Evolutionary conservation across 2,797 vertebrate species (phyloP), one percentile per base, ranked within the genome.

Genomic region (Chelidonichthys spinosus): DNA sequence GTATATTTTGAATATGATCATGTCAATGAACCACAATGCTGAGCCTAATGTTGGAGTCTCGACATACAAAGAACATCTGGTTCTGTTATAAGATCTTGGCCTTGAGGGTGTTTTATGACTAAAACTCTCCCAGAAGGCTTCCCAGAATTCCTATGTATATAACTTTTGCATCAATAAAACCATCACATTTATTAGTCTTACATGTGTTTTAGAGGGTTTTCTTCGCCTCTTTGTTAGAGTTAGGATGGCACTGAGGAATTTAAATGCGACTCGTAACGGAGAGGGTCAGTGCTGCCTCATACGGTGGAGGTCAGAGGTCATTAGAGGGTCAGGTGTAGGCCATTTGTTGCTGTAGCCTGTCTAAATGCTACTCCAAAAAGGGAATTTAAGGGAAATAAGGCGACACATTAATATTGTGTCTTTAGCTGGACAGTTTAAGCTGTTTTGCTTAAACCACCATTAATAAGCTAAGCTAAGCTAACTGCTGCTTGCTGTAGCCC

Each of bases 1-100:
- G 79, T 87, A 84, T 91, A 87, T 91, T 93, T 92, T 90, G 75
- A 90, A 90, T 85, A 89, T 87, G 85, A 89, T 92, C 80, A 92
- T 90, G 88, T 90, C 79, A 89, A 35, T 46, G 63, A 83, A 87
- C 77, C 87, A 53, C 83, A 86, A 64, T 70, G 63, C 59, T 74
- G 62, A 80, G 72, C 76, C 60, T 59, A 64, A 86, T 46, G 69
- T 79, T 72, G 79, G 66, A 76, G 72, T 85, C 66, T 82, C 50
- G 55, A 61, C 70, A 63, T 74, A 63, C 79, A 80, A 81, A 74
- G 79, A 90, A 92, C 92, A 93, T 93, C 90, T 93, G 92, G 88
- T 91, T 76, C 79, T 74, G 86, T 85, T 88, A 87, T 89, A 86
- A 72, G 76, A 71, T 64, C 74, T 82, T 69, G 82, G 87, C 87